Evolutionary conservation across 1,140 invertebrate genomes (phyloP), one percentile per base, ranked within the genome.

Genomic region (Pemphigus obesinymphae): DNA sequence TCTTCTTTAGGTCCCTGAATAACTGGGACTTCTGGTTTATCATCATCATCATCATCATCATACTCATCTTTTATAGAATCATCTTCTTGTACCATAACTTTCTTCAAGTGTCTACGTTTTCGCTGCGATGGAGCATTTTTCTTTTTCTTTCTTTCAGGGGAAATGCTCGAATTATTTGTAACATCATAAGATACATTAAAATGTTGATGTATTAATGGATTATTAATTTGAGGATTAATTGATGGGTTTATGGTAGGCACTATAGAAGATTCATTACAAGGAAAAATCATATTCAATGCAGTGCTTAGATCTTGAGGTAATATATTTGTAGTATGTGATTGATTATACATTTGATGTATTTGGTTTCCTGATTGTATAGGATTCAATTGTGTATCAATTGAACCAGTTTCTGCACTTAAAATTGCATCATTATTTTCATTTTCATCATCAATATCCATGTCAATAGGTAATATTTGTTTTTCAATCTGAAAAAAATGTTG

Each of bases 221-320:
- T 80, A 45, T 80, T 29, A 58, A 78, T 23, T 80, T 80, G 55
- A 55, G 48, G 2, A 58, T 34, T 80, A 29, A 63, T n/a, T 7
- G 76, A 31, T 43, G 37, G 8, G 6, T 58, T 80, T 43, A 61
- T 55, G 17, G 29, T 37, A 43, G 34, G 29, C 23, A 53, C 85
- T n/a, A 55, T 4, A 0, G 76, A 26, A 26, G 53, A 0, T 45
- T 80, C 55, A 40, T 31, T 63, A 29, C 76, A 63, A 29, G 92
- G 92, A 83, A 92, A 93, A 81, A 93, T 92, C 10, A 93, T 92
- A 84, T 92, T 90, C 5, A 93, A 86, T 0, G 92, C 92, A 63
- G 92, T 91, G 84, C 92, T 91, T 66, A 93, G 87, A 87, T 93
- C 92, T 82, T 90, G 89, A 1, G 90, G 90, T 11, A 91, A 83